Base-by-base conservation (phyloP, 2,113 vertebrate genomes). In the Phyllostomus hastatus region DNA sequence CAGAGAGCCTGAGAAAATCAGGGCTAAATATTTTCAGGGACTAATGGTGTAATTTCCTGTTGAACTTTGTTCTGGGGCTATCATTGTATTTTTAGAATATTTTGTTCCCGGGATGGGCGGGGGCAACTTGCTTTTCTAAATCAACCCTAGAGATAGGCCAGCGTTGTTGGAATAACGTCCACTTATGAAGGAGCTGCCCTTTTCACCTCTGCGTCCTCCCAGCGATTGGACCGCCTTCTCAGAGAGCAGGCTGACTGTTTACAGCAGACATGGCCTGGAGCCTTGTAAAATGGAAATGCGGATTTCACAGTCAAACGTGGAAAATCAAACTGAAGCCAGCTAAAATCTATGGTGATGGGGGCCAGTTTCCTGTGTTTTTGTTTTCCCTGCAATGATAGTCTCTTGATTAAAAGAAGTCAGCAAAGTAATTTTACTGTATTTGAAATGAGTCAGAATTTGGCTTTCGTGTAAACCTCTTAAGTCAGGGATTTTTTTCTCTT, bases 31-130 rank as follows among this genome's bases (percentile, higher is more conserved):
- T 88, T 88, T 94, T 10, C 52, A 81, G 57, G 46, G 41, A 79
- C 38, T 35, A 7, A 26, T 48, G n/a, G 38, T 66, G 33, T 73
- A 12, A 64, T 83, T 97, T 97, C 88, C 95, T 84, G 20, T 89
- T 90, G 61, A 91, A 70, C 64, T 80, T 93, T 89, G 72, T 38
- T 86, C 20, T 50, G 41, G 26, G n/a, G 54, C 64, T 78, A 0
- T 89, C 67, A 4, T 48, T 95, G 78, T 70, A 83, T 38, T 73
- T 93, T 87, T 83, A 48, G 78, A 91, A 66, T 96, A 91, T 81
- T 91, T 96, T 93, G 64, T 97, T 97, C 46, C 79, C 61, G 82
- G 79, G 90, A 83, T 84, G 91, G 94, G 90, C 86, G 90, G 81
- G 93, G 90, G 24, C 46, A 59, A 16, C 33, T 94, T 90, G 33